Base-by-base conservation (phyloP, 2,888 invertebrate species). In the Allacma fusca region DNA sequence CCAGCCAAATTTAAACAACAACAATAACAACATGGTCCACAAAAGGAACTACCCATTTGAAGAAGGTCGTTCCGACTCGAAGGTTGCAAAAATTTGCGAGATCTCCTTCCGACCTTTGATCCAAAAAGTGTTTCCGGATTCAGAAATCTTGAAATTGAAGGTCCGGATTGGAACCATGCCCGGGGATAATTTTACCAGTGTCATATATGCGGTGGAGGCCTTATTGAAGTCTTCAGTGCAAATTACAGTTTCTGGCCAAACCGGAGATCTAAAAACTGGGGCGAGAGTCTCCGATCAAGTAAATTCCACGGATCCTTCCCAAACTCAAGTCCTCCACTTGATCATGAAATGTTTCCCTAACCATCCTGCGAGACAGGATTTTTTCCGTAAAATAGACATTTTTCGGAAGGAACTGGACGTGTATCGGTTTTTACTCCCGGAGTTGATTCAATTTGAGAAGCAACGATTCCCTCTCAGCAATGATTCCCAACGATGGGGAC, bases 261-360 rank as follows among this genome's bases (percentile, higher is more conserved):
- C 7, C 13, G 40, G 40, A 9, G 13, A 40, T 40, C 7, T 9
- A 40, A 40, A 40, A 1, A 68, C 28, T 19, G 13, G 19, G n/a
- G 28, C 26, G 4, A 2, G 19, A n/a, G 24, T n/a, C n/a, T n/a
- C n/a, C 21, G 29, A 40, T 68, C 19, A 16, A 44, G 44, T 16
- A 44, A 70, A 70, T 70, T 7, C 34, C n/a, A 2, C n/a, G 4
- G 24, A 70, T 44, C 7, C 9, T 43, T 16, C 28, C 9, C 28
- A 73, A 28, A 57, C n/a, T 1, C 23, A 50, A 23, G 19, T 57
- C 9, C 28, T 68, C 7, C 68, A 78, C 50, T 70, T 78, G 13
- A 70, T 78, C 7, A 26, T 78, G 50, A 78, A 78, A 65, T 78
- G 78, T 29, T 78, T 78, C 23, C 78, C 78, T 21, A 74, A 78